Base-by-base conservation (phyloP, 2,888 invertebrate genomes). In the Leptothorax acervorum region DNA sequence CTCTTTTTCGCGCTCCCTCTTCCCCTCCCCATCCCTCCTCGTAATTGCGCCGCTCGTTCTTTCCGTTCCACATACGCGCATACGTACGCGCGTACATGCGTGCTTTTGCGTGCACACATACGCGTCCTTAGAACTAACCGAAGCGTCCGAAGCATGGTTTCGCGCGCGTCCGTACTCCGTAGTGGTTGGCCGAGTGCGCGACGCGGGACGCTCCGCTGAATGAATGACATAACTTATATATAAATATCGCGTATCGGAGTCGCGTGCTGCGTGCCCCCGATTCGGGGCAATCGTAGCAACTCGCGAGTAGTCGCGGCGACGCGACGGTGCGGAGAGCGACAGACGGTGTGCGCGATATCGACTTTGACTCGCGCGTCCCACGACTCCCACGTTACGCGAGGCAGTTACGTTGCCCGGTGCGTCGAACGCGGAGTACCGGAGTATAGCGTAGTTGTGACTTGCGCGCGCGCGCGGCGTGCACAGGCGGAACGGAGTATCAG, bases 141-240 rank as follows among this genome's bases (percentile, higher is more conserved):
- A 31, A 31, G 12, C 35, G 51, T 51, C 12, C 6, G 23, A 23
- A 23, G 23, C 23, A 23, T 6, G 35, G 0, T 35, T 5, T 5
- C 35, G 35, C 35, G 35, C 74, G 74, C 39, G 48, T 28, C 70
- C 48, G 15, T 42, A 39, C 35, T 35, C 35, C 57, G 53, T 51
- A 53, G 76, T 68, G 53, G 31, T 39, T 28, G 53, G 4, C 35
- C 39, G 48, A 62, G 45, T 62, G 86, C 86, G 85, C 86, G 85
- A 78, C 85, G 81, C 84, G 86, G 79, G 85, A 87, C 83, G 85
- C 79, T 53, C 63, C 48, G 39, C 18, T 91, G 89, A 91, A 90
- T 90, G 90, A 91, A 90, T 92, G 92, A 93, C 91, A 93, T 91
- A 93, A 93, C 90, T 87, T 84, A 88, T 88, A 91, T 90, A 60